phyloP scores from a whole-genome alignment of 2,888 invertebrate genomes.

The Ptilodon capucinus region DNA sequence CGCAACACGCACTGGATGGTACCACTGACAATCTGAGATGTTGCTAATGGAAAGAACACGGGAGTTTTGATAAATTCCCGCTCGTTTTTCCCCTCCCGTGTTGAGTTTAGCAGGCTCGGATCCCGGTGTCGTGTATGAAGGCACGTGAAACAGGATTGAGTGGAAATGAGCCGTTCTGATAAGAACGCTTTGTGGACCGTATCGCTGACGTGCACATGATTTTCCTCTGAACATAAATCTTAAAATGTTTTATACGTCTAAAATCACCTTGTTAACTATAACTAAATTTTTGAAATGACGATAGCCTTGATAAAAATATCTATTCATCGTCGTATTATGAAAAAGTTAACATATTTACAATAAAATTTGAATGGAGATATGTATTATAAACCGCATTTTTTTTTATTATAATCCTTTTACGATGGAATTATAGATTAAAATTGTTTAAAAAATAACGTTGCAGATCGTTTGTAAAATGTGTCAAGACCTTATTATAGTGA shows the following conservation, averaged over 20 bases:
- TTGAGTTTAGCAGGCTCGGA: constrained; percentile 56
- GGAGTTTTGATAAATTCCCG: constrained; percentile 70
- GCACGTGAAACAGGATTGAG: constrained; percentile 62
- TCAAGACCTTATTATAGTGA: too few species aligned
- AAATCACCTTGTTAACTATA: not conserved
- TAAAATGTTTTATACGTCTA: not conserved
- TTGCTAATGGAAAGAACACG: constrained; percentile 75
- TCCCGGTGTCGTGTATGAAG: constrained; percentile 47
- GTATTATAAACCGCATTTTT: too few species aligned
- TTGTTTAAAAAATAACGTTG: too few species aligned
- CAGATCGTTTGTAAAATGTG: too few species aligned
- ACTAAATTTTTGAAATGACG: too few species aligned
- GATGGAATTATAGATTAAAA: too few species aligned
- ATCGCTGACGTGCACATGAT: constrained; percentile 25
- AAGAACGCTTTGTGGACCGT: constrained; percentile 50
- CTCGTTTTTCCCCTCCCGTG: constrained; percentile 51
- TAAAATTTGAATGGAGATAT: too few species aligned
- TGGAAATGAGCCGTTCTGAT: constrained; percentile 71
- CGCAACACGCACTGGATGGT: constrained; percentile 55
- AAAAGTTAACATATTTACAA: too few species aligned
- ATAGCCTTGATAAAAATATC: too few species aligned
- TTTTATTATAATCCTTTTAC: too few species aligned
- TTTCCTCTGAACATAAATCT: constrained; percentile 15
- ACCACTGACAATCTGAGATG: constrained; percentile 73
- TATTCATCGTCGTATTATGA: too few species aligned